Base-by-base conservation (phyloP, 2,797 vertebrate species). In the Agapornis canus region DNA sequence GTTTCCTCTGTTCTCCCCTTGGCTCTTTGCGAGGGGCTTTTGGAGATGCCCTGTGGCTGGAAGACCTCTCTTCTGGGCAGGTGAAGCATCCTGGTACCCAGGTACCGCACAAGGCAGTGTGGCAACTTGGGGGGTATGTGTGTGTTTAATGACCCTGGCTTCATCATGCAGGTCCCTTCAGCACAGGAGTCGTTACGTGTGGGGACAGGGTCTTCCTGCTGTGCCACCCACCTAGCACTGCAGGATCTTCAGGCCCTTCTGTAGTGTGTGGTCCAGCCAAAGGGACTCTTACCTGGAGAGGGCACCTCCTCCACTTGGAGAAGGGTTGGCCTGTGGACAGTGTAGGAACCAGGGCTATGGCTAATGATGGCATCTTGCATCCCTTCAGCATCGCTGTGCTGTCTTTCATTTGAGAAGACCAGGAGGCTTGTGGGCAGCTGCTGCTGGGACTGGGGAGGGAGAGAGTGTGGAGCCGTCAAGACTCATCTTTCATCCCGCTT, bases 121-220 rank as follows among this genome's bases (percentile, higher is more conserved):
- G 69, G 77, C 51, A 22, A 10, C 45, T 23, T 35, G 56, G 56
- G 5, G 59, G 35, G 35, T 2, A 17, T 3, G 47, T 0, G 0
- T 16, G 27, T 31, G n/a, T 56, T 22, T n/a, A 9, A 35, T 1
- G 26, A 1, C 66, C 66, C 43, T 39, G 78, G 63, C 49, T 85
- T 39, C 2, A 1, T 20, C 77, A 22, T 59, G 20, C 84, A 37
- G 83, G 51, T 59, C 39, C 49, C 31, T 66, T n/a, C 45, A 52
- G 63, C 61, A 3, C 0, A 0, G 51, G 22, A 39, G 35, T 43
- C 54, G 48, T 2, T 7, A 1, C 5, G 0, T 32, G 35, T 0
- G 0, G 63, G 35, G 61, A 14, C 29, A 40, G 45, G 19, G 2
- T 49, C 26, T 54, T 89, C 47, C 78, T 59, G 82, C 57, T 52